Conservation (phyloP, 2,797 vertebrate genomes). For the Emys orbicularis region DNA sequence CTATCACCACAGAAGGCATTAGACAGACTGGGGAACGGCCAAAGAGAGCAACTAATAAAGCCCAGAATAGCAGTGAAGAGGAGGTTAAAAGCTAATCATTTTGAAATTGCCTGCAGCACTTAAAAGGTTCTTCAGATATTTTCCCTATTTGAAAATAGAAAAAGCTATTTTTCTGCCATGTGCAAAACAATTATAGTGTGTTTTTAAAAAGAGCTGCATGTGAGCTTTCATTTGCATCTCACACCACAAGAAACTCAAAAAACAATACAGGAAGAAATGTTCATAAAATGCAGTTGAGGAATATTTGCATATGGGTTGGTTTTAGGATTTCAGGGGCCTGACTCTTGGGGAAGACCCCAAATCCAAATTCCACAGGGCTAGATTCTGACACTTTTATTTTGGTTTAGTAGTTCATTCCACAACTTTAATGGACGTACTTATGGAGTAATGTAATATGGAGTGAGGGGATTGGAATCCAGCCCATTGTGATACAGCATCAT, state of each 20-base stretch:
- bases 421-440: background rate
- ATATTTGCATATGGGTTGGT: background rate
- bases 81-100: constrained; percentile 48
- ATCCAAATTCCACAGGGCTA: background rate
- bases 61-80: constrained; percentile 18
- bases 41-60: constrained; percentile 52
- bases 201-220: constrained; percentile 32
- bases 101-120: constrained; percentile 57
- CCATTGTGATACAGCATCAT: background rate
- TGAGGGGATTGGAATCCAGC: background rate
- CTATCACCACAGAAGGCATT: constrained; percentile 38
- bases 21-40: constrained; percentile 48
- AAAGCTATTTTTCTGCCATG: constrained; percentile 27
- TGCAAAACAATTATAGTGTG: constrained; percentile 53
- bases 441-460: background rate
- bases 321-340: constrained; percentile 9
- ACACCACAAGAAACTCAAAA: constrained; percentile 38
- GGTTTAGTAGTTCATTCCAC: background rate
- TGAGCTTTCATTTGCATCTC: constrained; percentile 59
- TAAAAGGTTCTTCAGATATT: constrained; percentile 54
- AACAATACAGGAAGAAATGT: constrained; percentile 33
- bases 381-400: background rate
- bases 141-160: constrained; percentile 19
- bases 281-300: background rate
- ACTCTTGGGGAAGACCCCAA: background rate